Conservation (phyloP, 2,888 invertebrate species). For the Drosophila cyrtoloma region DNA sequence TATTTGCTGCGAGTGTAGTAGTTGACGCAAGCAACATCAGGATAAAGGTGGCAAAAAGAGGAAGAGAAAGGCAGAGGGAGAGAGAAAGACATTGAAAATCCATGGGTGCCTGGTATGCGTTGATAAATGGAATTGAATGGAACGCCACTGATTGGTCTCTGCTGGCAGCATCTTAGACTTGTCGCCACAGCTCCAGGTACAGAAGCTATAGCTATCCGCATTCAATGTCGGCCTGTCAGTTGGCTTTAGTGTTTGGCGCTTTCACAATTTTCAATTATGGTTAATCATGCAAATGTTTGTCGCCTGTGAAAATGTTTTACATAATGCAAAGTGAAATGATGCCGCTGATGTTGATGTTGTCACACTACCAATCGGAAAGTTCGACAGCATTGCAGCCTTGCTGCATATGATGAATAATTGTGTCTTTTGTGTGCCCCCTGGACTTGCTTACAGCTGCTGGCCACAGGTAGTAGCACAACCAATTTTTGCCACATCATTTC, state of each 20-base stretch:
- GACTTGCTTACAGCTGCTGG: conserved; percentile 47
- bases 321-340: conserved; percentile 79
- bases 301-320: conserved; percentile 79
- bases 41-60: conserved; percentile 7
- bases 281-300: conserved; percentile 80
- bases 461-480: conserved; percentile 74
- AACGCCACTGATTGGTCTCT: conserved; percentile 65
- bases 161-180: conserved; percentile 30
- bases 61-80: not conserved
- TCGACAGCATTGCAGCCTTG: conserved; percentile 40
- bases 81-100: conserved; percentile 25
- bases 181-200: conserved; percentile 2
- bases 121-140: conserved; percentile 78
- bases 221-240: conserved; percentile 47
- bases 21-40: conserved; percentile 22
- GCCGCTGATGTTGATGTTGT: conserved; percentile 14
- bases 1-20: conserved; percentile 1
- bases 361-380: conserved; percentile 14
- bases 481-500: conserved; percentile 79
- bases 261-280: conserved; percentile 78
- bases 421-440: conserved; percentile 52
- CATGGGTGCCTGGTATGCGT: conserved; percentile 67
- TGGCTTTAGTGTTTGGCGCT: conserved; percentile 45
- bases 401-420: conserved; percentile 78
- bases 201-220: not conserved